phyloP scores from a whole-genome alignment of 1,140 invertebrate genomes.

The Ganaspis sp. region DNA sequence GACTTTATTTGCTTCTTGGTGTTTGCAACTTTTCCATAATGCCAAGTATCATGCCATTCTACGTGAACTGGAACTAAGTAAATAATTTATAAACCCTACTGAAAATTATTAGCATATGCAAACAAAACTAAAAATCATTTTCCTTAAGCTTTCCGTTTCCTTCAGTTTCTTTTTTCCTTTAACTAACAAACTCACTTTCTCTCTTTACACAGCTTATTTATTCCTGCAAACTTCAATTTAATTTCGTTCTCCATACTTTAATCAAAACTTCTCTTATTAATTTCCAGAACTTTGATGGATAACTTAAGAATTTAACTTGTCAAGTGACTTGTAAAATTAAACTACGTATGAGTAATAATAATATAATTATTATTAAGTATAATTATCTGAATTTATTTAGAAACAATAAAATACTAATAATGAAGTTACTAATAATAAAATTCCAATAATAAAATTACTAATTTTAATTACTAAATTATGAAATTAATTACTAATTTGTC shows the following conservation, averaged over 20 bases:
- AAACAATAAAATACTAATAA: too few relatives aligned
- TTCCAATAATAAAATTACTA: too few relatives aligned
- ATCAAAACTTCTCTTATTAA: background rate
- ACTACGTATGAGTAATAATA: too few relatives aligned
- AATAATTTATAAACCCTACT: conserved; percentile 15
- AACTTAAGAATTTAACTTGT: too few relatives aligned
- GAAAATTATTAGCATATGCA: background rate
- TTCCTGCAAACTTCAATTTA: background rate
- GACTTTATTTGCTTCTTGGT: conserved; percentile 17
- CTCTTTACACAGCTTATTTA: background rate
- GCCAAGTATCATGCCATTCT: conserved; percentile 14
- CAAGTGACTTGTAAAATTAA: too few relatives aligned
- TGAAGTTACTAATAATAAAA: too few relatives aligned
- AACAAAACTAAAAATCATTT: conserved; percentile 3
- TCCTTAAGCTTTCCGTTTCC: background rate
- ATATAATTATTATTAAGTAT: too few relatives aligned
- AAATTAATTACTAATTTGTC: too few relatives aligned
- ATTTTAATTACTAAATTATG: too few relatives aligned
- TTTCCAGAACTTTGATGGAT: too few relatives aligned
- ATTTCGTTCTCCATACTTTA: background rate
- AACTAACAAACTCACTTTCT: background rate
- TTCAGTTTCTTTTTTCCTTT: background rate
- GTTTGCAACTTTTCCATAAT: conserved; percentile 16
- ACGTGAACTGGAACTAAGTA: background rate
- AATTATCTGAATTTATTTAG: too few relatives aligned